Conservation (phyloP, 2,113 vertebrate species). For the Vimba vimba region DNA sequence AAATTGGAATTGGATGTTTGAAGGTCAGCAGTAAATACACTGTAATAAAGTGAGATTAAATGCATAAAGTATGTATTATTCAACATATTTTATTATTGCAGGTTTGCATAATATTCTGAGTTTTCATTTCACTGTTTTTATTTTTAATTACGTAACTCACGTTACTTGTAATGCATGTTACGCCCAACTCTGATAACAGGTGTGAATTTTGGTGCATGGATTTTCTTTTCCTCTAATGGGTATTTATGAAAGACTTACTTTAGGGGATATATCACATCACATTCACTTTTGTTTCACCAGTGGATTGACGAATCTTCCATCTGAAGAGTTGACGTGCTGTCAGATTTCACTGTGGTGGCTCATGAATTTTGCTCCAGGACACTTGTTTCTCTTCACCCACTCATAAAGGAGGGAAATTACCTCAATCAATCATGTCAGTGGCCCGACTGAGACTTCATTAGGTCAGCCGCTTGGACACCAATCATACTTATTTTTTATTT, state of each 20-base stretch:
- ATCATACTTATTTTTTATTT: slow-evolving; percentile 59
- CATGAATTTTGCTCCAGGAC: slow-evolving; percentile 56
- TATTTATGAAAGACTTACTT: slow-evolving; percentile 33
- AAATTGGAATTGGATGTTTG: too few relatives aligned
- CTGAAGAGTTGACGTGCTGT: background rate
- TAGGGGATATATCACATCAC: slow-evolving; percentile 21
- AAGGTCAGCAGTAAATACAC: too few relatives aligned
- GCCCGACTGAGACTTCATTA: slow-evolving; percentile 62
- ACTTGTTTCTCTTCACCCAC: slow-evolving; percentile 52
- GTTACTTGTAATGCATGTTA: too few relatives aligned
- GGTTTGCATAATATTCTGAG: too few relatives aligned
- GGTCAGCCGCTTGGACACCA: slow-evolving; percentile 53
- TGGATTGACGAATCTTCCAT: background rate
- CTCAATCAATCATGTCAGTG: slow-evolving; percentile 59
- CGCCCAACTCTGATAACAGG: too few relatives aligned
- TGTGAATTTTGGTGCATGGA: background rate
- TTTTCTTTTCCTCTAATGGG: background rate
- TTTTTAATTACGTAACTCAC: too few relatives aligned
- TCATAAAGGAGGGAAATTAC: slow-evolving; percentile 53
- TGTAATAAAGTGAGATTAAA: too few relatives aligned
- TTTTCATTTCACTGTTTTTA: too few relatives aligned
- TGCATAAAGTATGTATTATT: too few relatives aligned
- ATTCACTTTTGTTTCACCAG: slow-evolving; percentile 33
- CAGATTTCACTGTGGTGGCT: slow-evolving; percentile 41
- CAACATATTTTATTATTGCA: too few relatives aligned